Conservation (phyloP, 2,888 invertebrate genomes). For the Ganaspis brasiliensis region DNA sequence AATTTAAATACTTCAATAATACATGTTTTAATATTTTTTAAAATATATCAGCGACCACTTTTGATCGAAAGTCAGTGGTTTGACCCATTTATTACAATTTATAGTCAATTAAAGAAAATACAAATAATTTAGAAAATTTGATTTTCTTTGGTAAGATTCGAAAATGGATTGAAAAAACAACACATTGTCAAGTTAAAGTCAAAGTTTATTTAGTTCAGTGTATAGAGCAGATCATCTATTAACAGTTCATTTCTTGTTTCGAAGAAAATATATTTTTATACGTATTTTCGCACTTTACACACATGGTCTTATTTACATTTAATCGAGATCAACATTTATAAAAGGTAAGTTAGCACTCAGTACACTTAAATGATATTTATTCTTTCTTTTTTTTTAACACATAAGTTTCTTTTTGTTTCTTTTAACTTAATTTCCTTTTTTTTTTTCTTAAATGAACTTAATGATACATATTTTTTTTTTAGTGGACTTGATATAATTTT, state of each 20-base stretch:
- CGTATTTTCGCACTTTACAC: neutral
- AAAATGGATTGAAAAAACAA: neutral
- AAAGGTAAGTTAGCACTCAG: neutral
- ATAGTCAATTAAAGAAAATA: no score
- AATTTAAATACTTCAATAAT: no score
- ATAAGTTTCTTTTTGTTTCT: neutral
- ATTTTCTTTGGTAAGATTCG: no score
- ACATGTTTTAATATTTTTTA: no score
- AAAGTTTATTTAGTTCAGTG: slow-evolving; percentile 6
- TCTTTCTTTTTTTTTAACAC: neutral
- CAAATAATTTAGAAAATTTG: no score
- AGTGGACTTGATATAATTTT: no score
- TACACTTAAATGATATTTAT: neutral
- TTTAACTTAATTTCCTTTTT: neutral
- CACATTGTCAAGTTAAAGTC: neutral
- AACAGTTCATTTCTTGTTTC: neutral
- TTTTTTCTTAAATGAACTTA: neutral
- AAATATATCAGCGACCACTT: no score
- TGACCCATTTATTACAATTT: no score
- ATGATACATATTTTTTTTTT: neutral
- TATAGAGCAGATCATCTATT: neutral
- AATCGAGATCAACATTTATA: neutral
- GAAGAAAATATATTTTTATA: slow-evolving; percentile 3
- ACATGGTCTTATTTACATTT: slow-evolving; percentile 20
- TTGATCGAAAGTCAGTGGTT: no score